Base-by-base conservation (phyloP, 2,888 invertebrate species). In the Latheticus oryzae region DNA sequence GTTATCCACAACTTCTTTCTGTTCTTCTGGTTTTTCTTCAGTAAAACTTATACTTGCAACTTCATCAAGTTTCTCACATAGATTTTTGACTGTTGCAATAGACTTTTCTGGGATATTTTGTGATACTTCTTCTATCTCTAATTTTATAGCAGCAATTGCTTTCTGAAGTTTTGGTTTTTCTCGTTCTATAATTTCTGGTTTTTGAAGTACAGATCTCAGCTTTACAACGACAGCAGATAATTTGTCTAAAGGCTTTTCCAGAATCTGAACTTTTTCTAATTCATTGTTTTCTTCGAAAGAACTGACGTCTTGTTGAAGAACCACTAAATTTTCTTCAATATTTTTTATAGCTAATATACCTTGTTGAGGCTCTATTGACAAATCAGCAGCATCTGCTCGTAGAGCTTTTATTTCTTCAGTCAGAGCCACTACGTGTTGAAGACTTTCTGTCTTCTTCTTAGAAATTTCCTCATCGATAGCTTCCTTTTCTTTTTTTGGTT, bases 201-300 rank as follows among this genome's bases (percentile, higher is more conserved):
- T 64, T 3, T 59, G 17, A 1, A 58, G 1, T 16, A 23, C 15
- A 30, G 59, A 37, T 17, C 56, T 58, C 5, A 45, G 52, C 30
- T 64, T 40, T 12, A 54, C 55, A 17, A 71, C 26, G n/a, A 64
- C 35, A 24, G 48, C 38, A 3, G 60, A 61, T 12, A 72, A 30
- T 33, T 63, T 64, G 32, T 69, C 43, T 15, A 72, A 45, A 5
- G 68, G 65, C 45, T 62, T 60, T 26, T 53, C 56, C 30, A 69
- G 26, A n/a, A n/a, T n/a, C n/a, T n/a, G n/a, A n/a, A n/a, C n/a
- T n/a, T n/a, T n/a, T n/a, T n/a, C n/a, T n/a, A n/a, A n/a, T n/a
- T n/a, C n/a, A n/a, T n/a, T n/a, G n/a, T n/a, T n/a, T n/a, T n/a
- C n/a, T n/a, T n/a, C n/a, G n/a, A n/a, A 40, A 7, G 13, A 9